Evolutionary conservation across 1,140 invertebrate genomes (phyloP), one percentile per base, ranked within the genome.

Genomic region (Ooceraea biroi): DNA sequence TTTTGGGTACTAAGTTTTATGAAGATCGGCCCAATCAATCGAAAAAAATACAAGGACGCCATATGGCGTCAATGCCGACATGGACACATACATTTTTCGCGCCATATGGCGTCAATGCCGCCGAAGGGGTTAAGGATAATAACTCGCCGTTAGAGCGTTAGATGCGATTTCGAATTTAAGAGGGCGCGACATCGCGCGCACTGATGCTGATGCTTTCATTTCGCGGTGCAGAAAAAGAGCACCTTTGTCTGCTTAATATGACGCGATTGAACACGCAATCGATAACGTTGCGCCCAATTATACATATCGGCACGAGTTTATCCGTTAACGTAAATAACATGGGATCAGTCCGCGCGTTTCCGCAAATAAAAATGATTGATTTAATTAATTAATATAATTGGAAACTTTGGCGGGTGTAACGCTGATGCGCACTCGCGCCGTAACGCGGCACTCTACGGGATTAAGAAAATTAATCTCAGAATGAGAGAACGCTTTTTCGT

Each of bases 251-350:
- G 8, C n/a, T 5, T 63, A 48, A 30, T 1, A 36, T 7, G 36
- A 7, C 36, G 14, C 19, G 50, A 77, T 66, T 36, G 50, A 17
- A 76, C 3, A 44, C 8, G 25, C 12, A 7, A 50, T 76, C 19
- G 27, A 25, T 77, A 27, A 66, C 12, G 11, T 60, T 14, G 17
- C 10, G 30, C 25, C 12, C 44, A 76, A 76, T 76, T 76, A 76
- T 36, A 48, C 14, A 1, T 50, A 65, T 65, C 36, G 48, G 19
- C 50, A 48, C 41, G 36, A 2, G 22, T 55, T 36, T 72, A 36
- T 71, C 50, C 48, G 17, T 77, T 65, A 36, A 77, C 44, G 14
- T n/a, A 41, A 77, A 77, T 36, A 76, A 36, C n/a, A 7, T 65
- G 36, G n/a, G 63, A 76, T 50, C 14, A n/a, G 30, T 7, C 44